Evolutionary conservation across 2,888 invertebrate genomes (phyloP).

Genomic region (Caenorhabditis wallacei): DNA sequence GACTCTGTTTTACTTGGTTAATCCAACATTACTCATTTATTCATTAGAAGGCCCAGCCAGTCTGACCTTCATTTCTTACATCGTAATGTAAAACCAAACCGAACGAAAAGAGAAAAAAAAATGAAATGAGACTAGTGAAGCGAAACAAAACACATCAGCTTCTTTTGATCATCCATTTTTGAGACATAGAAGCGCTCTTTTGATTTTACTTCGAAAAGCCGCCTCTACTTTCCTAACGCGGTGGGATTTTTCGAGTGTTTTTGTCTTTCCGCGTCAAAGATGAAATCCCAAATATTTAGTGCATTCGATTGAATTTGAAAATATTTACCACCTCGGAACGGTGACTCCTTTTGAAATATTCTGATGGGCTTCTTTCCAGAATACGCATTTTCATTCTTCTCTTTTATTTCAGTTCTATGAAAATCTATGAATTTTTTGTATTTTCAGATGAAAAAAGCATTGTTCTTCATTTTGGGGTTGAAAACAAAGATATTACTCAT

Average conservation of each 20-base stretch:
- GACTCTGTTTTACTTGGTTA: slow-evolving; percentile 15
- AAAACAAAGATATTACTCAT: background rate
- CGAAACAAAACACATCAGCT: slow-evolving; percentile 51
- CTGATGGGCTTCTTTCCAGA: slow-evolving; percentile 1
- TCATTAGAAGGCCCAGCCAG: slow-evolving; percentile 17
- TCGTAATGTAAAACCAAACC: slow-evolving; percentile 14
- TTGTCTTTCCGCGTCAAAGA: slow-evolving; percentile 12
- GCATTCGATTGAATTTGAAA: slow-evolving; percentile 8
- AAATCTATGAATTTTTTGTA: background rate
- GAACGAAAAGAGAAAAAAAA: slow-evolving; percentile 1
- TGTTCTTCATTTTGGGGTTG: background rate
- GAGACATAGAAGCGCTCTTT: slow-evolving; percentile 35
- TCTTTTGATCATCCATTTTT: slow-evolving; percentile 44
- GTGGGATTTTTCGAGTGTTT: slow-evolving; percentile 37
- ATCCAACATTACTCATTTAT: slow-evolving; percentile 48
- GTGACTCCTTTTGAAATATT: slow-evolving; percentile 1
- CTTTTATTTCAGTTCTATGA: background rate
- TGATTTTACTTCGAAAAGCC: slow-evolving; percentile 20
- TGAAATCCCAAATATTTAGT: slow-evolving; percentile 8
- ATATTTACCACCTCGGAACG: background rate
- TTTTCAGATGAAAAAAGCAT: background rate
- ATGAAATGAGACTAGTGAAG: slow-evolving; percentile 23
- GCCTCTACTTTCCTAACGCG: slow-evolving; percentile 9
- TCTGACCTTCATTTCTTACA: slow-evolving; percentile 21
- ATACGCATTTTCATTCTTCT: slow-evolving; percentile 4